Conservation (phyloP, 2,113 vertebrate genomes). For the Erpornis zantholeuca region DNA sequence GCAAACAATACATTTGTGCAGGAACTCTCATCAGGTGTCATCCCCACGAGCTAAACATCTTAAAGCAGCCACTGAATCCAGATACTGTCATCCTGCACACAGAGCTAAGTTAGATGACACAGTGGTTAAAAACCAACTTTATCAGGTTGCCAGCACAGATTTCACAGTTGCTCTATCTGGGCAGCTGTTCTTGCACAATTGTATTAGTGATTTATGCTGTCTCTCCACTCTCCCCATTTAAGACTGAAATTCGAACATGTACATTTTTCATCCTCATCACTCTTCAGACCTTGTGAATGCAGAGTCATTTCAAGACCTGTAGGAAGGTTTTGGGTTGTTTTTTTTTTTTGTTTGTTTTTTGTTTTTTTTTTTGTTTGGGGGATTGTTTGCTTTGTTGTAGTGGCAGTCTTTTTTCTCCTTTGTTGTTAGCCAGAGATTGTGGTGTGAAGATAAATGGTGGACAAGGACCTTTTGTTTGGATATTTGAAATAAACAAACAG, state of each 20-base stretch:
- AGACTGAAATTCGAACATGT: not conserved
- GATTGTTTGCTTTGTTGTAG: not conserved
- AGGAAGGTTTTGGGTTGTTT: not conserved
- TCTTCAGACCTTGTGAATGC: not conserved
- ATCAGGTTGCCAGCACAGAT: not conserved
- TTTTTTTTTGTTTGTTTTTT: no score
- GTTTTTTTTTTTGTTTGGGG: not conserved
- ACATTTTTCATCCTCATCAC: not conserved
- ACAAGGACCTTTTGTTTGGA: not conserved
- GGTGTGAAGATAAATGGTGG: not conserved
- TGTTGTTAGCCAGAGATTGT: not conserved
- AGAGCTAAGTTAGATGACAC: not conserved
- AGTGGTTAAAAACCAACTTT: not conserved
- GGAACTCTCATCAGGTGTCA: not conserved
- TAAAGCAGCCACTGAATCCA: not conserved
- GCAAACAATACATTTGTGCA: not conserved
- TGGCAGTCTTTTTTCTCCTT: not conserved
- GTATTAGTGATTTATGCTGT: not conserved
- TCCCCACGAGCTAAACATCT: not conserved
- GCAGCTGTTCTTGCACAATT: not conserved
- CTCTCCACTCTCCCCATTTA: not conserved
- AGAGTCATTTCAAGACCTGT: not conserved
- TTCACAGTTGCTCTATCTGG: not conserved
- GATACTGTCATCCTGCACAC: not conserved
- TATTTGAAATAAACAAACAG: not conserved